Conservation (phyloP, 1,140 invertebrate genomes). For the Papilio machaon region DNA sequence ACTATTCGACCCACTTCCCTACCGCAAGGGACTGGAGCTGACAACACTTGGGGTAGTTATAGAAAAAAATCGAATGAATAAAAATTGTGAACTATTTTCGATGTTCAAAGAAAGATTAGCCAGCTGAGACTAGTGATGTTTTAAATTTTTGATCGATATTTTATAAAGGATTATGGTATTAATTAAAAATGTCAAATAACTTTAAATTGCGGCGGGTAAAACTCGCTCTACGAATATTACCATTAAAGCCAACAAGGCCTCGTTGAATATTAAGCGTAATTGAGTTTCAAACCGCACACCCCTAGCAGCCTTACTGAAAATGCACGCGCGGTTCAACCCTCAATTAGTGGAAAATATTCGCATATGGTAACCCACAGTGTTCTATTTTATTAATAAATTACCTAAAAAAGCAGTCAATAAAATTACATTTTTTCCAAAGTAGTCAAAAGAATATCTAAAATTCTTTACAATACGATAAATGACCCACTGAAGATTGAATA, state of each 20-base stretch:
- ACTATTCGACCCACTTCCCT: not conserved
- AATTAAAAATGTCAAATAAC: conserved; percentile 13
- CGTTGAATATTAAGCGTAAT: conserved; percentile 30
- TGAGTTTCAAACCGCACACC: conserved; percentile 27
- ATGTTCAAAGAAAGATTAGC: too few relatives aligned
- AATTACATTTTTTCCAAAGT: not conserved
- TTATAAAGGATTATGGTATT: not conserved
- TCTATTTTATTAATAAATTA: not conserved
- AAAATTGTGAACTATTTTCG: too few relatives aligned
- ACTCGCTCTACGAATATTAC: not conserved
- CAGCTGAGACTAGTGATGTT: too few relatives aligned
- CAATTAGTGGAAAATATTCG: conserved; percentile 16
- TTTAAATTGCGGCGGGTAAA: conserved; percentile 10
- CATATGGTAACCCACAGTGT: not conserved
- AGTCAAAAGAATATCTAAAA: too few relatives aligned
- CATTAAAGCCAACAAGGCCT: conserved; percentile 28
- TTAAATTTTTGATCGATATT: not conserved
- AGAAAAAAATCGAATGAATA: not conserved
- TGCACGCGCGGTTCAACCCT: conserved; percentile 11
- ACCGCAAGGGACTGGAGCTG: not conserved
- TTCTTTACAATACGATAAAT: too few relatives aligned
- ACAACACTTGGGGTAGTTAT: not conserved
- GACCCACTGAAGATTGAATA: too few relatives aligned
- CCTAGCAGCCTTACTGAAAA: not conserved
- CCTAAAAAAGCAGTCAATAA: not conserved